phyloP scores from a whole-genome alignment of 2,113 vertebrate species.

The Pelecanus crispus region DNA sequence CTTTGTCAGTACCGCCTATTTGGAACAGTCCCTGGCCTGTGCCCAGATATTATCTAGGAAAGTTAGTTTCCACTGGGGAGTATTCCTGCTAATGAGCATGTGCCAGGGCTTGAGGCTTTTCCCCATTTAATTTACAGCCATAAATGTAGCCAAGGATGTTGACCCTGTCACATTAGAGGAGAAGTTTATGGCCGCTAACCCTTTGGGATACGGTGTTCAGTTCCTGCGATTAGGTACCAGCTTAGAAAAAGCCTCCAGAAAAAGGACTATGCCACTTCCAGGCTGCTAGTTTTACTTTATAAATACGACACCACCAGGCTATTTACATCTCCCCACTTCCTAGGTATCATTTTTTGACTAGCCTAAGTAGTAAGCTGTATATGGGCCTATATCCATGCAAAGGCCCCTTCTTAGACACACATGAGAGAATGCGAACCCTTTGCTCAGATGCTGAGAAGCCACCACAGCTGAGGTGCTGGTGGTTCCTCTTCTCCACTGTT shows the following conservation, averaged over 20 bases:
- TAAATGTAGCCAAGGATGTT: neutral
- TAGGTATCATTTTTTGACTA: neutral
- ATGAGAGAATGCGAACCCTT: neutral
- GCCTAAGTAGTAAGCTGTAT: neutral
- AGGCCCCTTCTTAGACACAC: neutral
- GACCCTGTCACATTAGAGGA: neutral
- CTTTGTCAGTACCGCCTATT: constrained; percentile 28
- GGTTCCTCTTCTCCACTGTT: neutral
- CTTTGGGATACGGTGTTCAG: neutral
- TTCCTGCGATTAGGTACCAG: neutral
- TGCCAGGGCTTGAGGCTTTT: neutral
- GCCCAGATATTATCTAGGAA: constrained; percentile 17
- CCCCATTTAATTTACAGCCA: neutral
- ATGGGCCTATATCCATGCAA: neutral
- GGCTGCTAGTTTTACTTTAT: neutral
- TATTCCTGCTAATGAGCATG: neutral
- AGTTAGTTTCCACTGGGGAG: neutral
- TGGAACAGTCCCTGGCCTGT: constrained; percentile 21
- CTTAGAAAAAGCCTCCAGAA: neutral
- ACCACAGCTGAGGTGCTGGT: neutral
- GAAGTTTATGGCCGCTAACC: neutral
- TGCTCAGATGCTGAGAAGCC: neutral
- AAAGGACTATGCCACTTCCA: neutral
- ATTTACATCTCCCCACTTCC: neutral
- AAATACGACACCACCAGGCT: neutral